A percentile compares a stretch with the other conserved stretches of the same genome.
Evolutionary conservation across 2,797 vertebrate genomes (phyloP).

Genomic region (Sciurus vulgaris): DNA sequence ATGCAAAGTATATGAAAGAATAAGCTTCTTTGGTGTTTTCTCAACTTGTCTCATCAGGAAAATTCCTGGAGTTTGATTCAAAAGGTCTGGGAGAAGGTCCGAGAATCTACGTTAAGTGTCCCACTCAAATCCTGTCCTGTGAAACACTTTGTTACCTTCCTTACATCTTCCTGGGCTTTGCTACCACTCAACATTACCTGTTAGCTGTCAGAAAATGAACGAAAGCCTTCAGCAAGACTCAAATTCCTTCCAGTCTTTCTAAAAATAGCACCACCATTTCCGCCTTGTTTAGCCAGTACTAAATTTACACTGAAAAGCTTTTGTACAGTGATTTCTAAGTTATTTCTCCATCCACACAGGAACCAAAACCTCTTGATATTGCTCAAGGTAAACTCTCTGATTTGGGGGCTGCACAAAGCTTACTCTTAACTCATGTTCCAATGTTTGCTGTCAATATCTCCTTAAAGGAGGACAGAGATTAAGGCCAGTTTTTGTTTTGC

Average conservation of each 20-base stretch:
- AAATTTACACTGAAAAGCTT: conserved; percentile 11
- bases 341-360: neutral
- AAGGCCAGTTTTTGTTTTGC: neutral
- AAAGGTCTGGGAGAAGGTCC: neutral
- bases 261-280: neutral
- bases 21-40: neutral
- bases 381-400: neutral
- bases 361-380: neutral
- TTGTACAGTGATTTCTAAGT: neutral
- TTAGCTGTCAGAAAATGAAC: neutral
- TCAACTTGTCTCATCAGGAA: neutral
- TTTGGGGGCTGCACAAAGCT: neutral
- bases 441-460: conserved; percentile 5
- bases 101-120: neutral
- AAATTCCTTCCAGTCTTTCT: neutral
- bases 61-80: neutral
- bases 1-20: neutral
- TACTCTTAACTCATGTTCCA: neutral
- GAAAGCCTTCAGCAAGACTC: neutral
- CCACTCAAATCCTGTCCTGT: neutral
- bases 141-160: neutral
- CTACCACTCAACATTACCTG: neutral
- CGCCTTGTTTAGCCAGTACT: neutral
- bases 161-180: neutral
- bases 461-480: neutral